Conservation (phyloP, 2,797 vertebrate species). For the Heterohyrax brucei region DNA sequence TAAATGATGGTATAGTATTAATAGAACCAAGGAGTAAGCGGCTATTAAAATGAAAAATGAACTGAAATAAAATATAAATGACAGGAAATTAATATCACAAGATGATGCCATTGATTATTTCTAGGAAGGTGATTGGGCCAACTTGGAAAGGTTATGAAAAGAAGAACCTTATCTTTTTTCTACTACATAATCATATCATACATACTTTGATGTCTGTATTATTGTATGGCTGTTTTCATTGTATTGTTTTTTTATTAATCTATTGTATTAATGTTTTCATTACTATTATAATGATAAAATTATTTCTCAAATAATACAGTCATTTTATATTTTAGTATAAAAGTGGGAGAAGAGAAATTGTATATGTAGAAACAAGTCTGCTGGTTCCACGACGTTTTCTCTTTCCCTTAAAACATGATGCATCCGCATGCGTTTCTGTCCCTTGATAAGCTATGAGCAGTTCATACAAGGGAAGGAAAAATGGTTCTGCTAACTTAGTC, state of each 20-base stretch:
- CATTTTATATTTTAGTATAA: neutral
- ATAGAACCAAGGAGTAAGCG: neutral
- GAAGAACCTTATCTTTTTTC: neutral
- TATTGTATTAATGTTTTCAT: neutral
- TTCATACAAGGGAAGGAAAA: slow-evolving; percentile 68
- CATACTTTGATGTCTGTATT: neutral
- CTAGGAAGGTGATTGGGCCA: neutral
- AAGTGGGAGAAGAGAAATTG: neutral
- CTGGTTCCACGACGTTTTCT: neutral
- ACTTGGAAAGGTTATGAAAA: neutral
- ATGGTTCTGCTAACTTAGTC: slow-evolving; percentile 65
- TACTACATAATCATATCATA: neutral
- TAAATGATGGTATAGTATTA: neutral
- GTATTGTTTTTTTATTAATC: no score
- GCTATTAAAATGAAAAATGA: neutral
- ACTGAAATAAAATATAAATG: neutral
- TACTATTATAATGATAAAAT: neutral
- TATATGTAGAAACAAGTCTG: neutral
- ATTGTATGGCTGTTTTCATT: neutral
- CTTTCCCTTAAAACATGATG: neutral
- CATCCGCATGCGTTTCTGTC: neutral
- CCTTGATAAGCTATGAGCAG: slow-evolving; percentile 29
- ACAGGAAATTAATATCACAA: neutral
- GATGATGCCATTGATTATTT: neutral
- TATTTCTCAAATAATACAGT: neutral